Percentiles rank a stretch among this genome's conserved stretches.
Evolutionary conservation across 1,140 invertebrate genomes (phyloP).

Genomic region (Telenomus remus): DNA sequence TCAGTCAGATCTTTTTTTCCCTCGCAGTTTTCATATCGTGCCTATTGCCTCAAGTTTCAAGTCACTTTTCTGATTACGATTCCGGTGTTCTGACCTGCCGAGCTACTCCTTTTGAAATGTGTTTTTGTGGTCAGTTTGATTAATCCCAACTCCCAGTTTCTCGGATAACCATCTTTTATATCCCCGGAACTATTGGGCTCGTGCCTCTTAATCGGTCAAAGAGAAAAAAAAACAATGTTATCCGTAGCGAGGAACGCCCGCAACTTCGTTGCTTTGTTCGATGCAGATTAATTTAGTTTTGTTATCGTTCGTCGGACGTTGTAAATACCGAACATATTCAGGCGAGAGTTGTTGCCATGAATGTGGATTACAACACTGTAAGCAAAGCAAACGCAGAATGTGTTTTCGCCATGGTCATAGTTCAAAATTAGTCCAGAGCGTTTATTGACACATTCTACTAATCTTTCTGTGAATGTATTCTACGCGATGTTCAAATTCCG

Average conservation of each 20-base stretch:
- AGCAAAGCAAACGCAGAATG: not conserved
- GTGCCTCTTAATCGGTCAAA: not conserved
- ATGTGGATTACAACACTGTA: not conserved
- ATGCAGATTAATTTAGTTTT: no score
- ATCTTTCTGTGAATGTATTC: conserved; percentile 23
- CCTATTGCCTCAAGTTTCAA: not conserved
- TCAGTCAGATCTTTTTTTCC: not conserved
- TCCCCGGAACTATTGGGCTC: not conserved
- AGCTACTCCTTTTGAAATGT: not conserved
- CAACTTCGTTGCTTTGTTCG: no score
- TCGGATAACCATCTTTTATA: not conserved
- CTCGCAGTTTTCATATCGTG: not conserved
- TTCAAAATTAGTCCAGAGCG: conserved; percentile 12
- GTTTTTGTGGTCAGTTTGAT: not conserved
- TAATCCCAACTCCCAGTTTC: not conserved
- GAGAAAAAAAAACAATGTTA: no score
- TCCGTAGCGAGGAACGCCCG: no score
- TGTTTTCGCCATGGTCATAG: not conserved
- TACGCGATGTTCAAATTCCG: conserved; percentile 23
- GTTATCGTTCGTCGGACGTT: no score
- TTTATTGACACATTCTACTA: conserved; percentile 26
- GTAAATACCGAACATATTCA: no score
- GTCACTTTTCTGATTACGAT: conserved; percentile 1
- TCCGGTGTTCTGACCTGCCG: not conserved
- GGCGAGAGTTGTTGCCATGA: no score